phyloP scores from a whole-genome alignment of 2,113 vertebrate species.

The Anser brachyrhynchus region DNA sequence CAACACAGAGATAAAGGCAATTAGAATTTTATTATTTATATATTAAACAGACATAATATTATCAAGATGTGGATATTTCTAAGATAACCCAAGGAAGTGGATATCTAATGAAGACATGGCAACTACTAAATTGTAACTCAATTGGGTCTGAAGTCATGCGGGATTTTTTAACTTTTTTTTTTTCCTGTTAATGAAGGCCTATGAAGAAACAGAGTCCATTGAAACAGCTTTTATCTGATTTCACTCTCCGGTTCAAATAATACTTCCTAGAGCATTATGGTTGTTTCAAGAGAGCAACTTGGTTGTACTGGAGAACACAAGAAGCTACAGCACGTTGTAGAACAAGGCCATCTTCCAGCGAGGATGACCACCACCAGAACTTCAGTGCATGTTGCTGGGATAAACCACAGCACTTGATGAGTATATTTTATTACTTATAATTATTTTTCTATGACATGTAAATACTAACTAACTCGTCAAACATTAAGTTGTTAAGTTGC shows the following conservation, averaged over 20 bases:
- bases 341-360: neutral
- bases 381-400: neutral
- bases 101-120: neutral
- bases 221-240: neutral
- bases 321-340: neutral
- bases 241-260: neutral
- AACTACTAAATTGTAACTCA: neutral
- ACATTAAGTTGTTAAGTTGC: neutral
- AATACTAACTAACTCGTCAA: neutral
- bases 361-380: neutral
- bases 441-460: neutral
- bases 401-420: neutral
- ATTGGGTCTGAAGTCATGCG: neutral
- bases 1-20: neutral
- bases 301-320: neutral
- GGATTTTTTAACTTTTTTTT: neutral
- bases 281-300: neutral
- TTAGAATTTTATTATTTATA: neutral
- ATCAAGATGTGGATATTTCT: neutral
- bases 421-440: neutral
- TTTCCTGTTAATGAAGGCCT: neutral
- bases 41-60: neutral
- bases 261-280: neutral
- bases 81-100: neutral
- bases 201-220: neutral